Evolutionary conservation across 2,888 invertebrate species (phyloP).

Genomic region (Nowickia ferox): DNA sequence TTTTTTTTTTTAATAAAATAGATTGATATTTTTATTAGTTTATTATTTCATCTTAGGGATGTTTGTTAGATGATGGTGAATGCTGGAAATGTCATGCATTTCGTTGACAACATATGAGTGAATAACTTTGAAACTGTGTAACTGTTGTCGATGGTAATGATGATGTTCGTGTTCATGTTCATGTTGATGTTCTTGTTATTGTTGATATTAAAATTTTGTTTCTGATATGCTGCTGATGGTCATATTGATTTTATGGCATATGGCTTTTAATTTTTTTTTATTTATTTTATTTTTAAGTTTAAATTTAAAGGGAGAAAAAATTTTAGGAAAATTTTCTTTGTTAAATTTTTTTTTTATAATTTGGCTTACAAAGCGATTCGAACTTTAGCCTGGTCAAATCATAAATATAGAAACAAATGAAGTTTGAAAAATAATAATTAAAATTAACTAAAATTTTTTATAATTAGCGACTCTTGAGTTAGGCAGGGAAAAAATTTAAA

Average conservation of each 20-base stretch:
- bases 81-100: conserved; percentile 42
- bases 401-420: too few relatives aligned
- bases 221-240: conserved; percentile 30
- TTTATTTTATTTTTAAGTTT: neutral
- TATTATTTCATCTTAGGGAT: conserved; percentile 65
- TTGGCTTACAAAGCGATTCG: too few relatives aligned
- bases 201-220: conserved; percentile 27
- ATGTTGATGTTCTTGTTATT: conserved; percentile 3
- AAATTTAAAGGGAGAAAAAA: neutral
- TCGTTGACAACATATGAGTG: conserved; percentile 59
- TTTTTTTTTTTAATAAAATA: conserved; percentile 20
- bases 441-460: too few relatives aligned
- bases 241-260: conserved; percentile 61
- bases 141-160: conserved; percentile 41
- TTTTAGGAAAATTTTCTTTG: neutral
- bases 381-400: too few relatives aligned
- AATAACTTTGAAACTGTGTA: conserved; percentile 53
- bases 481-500: neutral
- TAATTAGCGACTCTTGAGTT: too few relatives aligned
- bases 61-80: conserved; percentile 23
- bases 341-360: too few relatives aligned
- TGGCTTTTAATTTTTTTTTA: too few relatives aligned
- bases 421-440: too few relatives aligned
- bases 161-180: conserved; percentile 21
- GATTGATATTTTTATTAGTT: conserved; percentile 67